These are phyloP conservation scores for Cephus pygmeus DNA, from an alignment of 2,888 invertebrate species.

Conservation along the genomic window DNA sequence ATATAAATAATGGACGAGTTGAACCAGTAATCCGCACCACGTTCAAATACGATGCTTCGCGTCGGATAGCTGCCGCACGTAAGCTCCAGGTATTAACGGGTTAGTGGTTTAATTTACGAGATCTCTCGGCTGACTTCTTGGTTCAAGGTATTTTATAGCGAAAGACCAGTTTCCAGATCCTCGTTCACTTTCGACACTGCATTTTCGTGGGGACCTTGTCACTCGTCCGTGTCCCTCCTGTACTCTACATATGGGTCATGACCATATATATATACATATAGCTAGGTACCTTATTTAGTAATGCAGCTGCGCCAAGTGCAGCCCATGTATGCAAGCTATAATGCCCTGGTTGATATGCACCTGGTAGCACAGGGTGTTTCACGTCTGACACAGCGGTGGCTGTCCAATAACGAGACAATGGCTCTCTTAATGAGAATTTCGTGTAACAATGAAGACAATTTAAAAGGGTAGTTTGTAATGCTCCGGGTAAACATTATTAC, in stretches of 20 bases:
- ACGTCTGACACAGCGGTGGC: not conserved
- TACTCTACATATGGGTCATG: too few species aligned
- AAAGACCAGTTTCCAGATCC: not conserved
- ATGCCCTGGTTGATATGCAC: not conserved
- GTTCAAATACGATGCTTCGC: not conserved
- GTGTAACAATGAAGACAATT: not conserved
- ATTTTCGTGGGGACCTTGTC: not conserved
- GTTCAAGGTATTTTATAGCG: not conserved
- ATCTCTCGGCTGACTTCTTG: not conserved
- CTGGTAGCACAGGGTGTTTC: not conserved
- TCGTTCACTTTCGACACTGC: not conserved
- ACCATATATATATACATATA: too few species aligned
- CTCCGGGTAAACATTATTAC: not conserved
- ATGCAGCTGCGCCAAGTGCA: not conserved
- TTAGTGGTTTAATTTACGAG: not conserved
- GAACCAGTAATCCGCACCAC: not conserved
- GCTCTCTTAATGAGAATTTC: not conserved
- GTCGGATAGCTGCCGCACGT: not conserved
- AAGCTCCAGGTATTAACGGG: not conserved
- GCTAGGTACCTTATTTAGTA: not conserved
- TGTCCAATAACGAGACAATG: not conserved
- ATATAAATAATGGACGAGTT: not conserved
- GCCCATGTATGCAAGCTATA: not conserved
- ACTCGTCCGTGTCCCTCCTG: too few species aligned
- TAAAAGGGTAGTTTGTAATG: not conserved